A percentile compares a stretch with the other conserved stretches of the same genome.
phyloP scores from a whole-genome alignment of 2,797 vertebrate species.

The Oreochromis grahami region DNA sequence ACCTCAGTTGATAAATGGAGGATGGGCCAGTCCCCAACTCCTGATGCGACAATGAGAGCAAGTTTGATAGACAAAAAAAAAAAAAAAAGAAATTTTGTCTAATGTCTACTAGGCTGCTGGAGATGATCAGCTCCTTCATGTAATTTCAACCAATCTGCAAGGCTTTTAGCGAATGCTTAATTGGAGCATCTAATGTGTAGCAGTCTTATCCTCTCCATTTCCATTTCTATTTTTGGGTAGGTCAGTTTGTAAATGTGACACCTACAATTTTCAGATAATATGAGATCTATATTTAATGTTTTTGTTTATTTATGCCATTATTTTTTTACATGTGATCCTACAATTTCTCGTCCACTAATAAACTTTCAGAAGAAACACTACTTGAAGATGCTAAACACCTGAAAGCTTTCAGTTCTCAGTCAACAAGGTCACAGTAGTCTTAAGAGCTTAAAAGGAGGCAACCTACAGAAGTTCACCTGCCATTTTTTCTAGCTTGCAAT shows the following conservation, averaged over 20 bases:
- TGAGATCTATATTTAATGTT: neutral
- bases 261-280: neutral
- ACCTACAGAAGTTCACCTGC: neutral
- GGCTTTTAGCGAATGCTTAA: neutral
- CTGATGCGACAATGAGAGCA: conserved; percentile 52
- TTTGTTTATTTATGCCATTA: neutral
- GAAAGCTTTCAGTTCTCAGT: neutral
- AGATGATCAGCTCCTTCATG: neutral
- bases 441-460: neutral
- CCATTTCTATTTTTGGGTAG: neutral
- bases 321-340: neutral
- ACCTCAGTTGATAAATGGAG: conserved; percentile 71
- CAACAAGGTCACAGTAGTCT: neutral
- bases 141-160: neutral
- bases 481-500: neutral
- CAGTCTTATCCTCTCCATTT: neutral
- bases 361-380: neutral
- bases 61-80: neutral
- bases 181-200: neutral
- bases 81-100: neutral
- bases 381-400: neutral
- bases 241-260: neutral
- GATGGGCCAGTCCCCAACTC: conserved; percentile 56
- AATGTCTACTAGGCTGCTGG: neutral
- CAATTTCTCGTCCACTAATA: neutral